phyloP scores from a whole-genome alignment of 2,888 invertebrate genomes.

The Sphaerophoria rueppellii region DNA sequence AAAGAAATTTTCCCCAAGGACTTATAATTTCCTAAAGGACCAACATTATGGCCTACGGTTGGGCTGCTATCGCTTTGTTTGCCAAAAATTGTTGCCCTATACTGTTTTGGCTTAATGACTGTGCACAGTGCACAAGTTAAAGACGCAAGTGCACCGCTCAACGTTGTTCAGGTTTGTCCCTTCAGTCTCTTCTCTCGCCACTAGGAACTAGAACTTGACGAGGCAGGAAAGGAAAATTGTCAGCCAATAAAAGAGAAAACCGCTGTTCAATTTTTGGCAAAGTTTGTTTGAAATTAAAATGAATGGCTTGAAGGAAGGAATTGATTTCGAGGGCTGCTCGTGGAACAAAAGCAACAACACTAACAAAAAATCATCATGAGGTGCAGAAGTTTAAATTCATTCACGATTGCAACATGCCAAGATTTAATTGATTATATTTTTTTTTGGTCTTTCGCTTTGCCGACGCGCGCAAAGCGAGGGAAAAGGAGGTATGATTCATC shows the following conservation, averaged over 20 bases:
- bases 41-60: constrained; percentile 28
- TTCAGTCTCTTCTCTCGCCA: constrained; percentile 2
- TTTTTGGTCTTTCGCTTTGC: background rate
- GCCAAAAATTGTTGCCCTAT: constrained; percentile 61
- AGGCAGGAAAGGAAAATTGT: constrained; percentile 33
- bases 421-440: constrained; percentile 63
- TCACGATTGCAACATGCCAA: constrained; percentile 58
- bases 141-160: background rate
- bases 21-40: background rate
- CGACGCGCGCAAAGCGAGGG: background rate
- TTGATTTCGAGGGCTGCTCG: constrained; percentile 20
- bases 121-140: constrained; percentile 12
- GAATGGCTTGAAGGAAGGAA: constrained; percentile 20
- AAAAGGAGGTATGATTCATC: constrained; percentile 53
- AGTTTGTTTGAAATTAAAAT: constrained; percentile 62
- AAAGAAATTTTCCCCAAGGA: background rate
- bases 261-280: constrained; percentile 56
- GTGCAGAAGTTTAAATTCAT: constrained; percentile 48
- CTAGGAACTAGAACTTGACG: background rate
- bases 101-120: constrained; percentile 40
- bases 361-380: background rate
- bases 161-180: too few species aligned
- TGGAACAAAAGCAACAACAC: background rate
- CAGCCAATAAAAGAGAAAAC: constrained; percentile 64
- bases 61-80: constrained; percentile 49